Percentiles rank a stretch among this genome's conserved stretches.
Conservation (phyloP, 2,797 vertebrate species). For the Chaenodraco wilsoni region DNA sequence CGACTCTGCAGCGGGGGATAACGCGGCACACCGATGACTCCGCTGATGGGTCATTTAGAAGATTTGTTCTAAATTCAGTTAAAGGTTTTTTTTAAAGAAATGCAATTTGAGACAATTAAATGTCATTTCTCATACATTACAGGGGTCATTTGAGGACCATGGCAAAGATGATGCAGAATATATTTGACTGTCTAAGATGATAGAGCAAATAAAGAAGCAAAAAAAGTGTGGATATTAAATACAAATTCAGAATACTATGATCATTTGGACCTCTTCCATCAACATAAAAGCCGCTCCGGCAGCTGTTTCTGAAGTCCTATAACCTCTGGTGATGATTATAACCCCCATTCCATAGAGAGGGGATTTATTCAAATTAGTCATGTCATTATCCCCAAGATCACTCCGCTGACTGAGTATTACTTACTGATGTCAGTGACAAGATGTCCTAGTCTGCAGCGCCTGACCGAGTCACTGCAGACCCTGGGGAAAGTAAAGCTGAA, state of each 20-base stretch:
- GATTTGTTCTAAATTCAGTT: slow-evolving; percentile 26
- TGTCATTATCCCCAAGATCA: slow-evolving; percentile 69
- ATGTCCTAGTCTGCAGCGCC: slow-evolving; percentile 48
- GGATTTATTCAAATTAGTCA: slow-evolving; percentile 75
- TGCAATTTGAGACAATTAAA: slow-evolving; percentile 13
- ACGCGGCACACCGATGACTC: background rate
- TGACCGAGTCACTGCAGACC: slow-evolving; percentile 49
- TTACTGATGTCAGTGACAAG: slow-evolving; percentile 61
- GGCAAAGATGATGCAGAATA: slow-evolving; percentile 10
- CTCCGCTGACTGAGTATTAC: slow-evolving; percentile 72
- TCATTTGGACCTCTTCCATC: slow-evolving; percentile 55
- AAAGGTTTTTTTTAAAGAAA: background rate
- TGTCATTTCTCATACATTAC: slow-evolving; percentile 13
- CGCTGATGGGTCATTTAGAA: slow-evolving; percentile 29
- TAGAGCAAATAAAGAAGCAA: background rate
- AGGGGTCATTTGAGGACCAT: slow-evolving; percentile 17
- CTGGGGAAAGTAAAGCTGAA: slow-evolving; percentile 31
- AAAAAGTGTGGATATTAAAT: slow-evolving; percentile 11
- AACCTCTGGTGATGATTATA: slow-evolving; percentile 68
- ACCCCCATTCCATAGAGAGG: slow-evolving; percentile 52
- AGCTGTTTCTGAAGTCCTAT: slow-evolving; percentile 59
- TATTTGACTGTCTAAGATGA: slow-evolving; percentile 9
- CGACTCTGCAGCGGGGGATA: slow-evolving; percentile 22
- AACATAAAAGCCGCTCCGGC: slow-evolving; percentile 46
- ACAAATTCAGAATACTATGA: slow-evolving; percentile 18